A percentile compares a stretch with the other conserved stretches of the same genome.
Conservation (phyloP, 2,113 vertebrate species). For the Oryzias celebensis region DNA sequence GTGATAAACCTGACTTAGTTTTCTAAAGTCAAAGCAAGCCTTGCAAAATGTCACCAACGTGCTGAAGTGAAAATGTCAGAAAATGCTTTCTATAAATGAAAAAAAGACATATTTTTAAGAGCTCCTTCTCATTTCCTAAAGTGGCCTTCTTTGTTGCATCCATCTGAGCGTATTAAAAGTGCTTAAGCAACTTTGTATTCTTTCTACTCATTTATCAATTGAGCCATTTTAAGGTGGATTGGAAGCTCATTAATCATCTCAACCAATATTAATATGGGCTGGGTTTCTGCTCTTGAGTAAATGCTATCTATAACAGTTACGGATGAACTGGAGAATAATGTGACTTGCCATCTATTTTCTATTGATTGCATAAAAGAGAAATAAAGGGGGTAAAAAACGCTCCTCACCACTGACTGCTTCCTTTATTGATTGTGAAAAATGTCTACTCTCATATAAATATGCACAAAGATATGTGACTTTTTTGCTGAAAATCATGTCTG, state of each 20-base stretch:
- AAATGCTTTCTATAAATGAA: too few relatives aligned
- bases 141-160: background rate
- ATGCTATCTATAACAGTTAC: slow-evolving; percentile 50
- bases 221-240: slow-evolving; percentile 37
- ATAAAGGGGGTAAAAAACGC: background rate
- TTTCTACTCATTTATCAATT: slow-evolving; percentile 33
- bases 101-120: too few relatives aligned
- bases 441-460: slow-evolving; percentile 9
- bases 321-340: slow-evolving; percentile 46
- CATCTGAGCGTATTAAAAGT: slow-evolving; percentile 33
- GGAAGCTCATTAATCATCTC: slow-evolving; percentile 52
- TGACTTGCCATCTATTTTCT: slow-evolving; percentile 38
- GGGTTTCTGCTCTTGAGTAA: slow-evolving; percentile 54
- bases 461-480: too few relatives aligned
- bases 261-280: slow-evolving; percentile 37
- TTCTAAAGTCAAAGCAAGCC: too few relatives aligned
- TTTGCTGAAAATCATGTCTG: too few relatives aligned
- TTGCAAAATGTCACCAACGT: too few relatives aligned
- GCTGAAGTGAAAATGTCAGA: too few relatives aligned
- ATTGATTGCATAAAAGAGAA: slow-evolving; percentile 47
- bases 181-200: slow-evolving; percentile 27
- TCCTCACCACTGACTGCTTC: slow-evolving; percentile 30
- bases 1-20: too few relatives aligned
- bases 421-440: slow-evolving; percentile 42
- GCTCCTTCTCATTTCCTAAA: background rate